Conservation (phyloP, 2,797 vertebrate genomes). For the Crenuchus spilurus region DNA sequence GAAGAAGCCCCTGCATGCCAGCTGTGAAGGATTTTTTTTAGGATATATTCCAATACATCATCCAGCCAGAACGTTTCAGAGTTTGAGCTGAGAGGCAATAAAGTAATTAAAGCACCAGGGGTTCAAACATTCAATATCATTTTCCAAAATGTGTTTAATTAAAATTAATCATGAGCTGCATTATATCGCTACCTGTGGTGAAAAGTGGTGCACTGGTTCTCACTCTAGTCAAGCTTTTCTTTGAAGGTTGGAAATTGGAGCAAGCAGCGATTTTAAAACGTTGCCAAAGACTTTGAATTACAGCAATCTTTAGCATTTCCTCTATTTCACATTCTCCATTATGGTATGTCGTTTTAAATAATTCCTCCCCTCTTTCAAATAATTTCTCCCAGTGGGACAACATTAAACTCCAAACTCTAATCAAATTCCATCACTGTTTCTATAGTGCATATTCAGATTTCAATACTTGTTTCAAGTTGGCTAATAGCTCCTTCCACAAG, state of each 20-base stretch:
- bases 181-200: conserved; percentile 79
- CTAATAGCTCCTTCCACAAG: conserved; percentile 40
- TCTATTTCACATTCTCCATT: conserved; percentile 52
- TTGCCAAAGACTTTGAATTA: conserved; percentile 61
- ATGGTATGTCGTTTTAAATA: conserved; percentile 57
- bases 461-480: conserved; percentile 22
- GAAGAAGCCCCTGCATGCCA: conserved; percentile 61
- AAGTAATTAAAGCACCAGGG: conserved; percentile 70
- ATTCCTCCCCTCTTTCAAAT: conserved; percentile 48
- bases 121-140: conserved; percentile 76
- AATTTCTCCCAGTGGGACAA: conserved; percentile 49
- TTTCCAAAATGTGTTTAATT: conserved; percentile 81
- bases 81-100: conserved; percentile 66
- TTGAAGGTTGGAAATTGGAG: conserved; percentile 58
- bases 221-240: conserved; percentile 66
- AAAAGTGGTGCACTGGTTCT: conserved; percentile 78
- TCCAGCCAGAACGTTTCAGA: conserved; percentile 64
- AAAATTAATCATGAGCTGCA: conserved; percentile 80
- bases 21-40: conserved; percentile 63
- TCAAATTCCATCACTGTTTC: conserved; percentile 44
- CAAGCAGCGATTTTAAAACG: conserved; percentile 54
- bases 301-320: conserved; percentile 56
- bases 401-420: conserved; percentile 47
- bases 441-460: conserved; percentile 36
- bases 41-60: conserved; percentile 66